Evolutionary conservation across 1,140 invertebrate species (phyloP).

Genomic region (Bombus polaris): DNA sequence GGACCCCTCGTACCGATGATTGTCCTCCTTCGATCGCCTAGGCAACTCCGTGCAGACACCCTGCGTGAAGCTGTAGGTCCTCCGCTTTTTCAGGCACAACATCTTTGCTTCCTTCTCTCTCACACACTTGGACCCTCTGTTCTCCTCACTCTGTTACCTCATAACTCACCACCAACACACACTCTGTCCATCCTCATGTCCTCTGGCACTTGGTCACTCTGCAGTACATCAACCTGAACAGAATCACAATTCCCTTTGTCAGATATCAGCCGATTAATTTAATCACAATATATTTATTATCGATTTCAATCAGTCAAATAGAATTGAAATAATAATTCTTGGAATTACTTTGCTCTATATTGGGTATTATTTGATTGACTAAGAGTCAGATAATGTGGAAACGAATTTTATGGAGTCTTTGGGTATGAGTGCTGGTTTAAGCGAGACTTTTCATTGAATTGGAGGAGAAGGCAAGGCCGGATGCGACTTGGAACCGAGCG

Average conservation of each 20-base stretch:
- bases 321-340: background rate
- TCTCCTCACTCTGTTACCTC: constrained; percentile 18
- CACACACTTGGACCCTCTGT: background rate
- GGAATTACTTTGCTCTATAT: background rate
- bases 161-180: constrained; percentile 22
- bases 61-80: constrained; percentile 76
- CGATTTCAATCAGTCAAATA: too few species aligned
- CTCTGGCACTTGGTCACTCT: background rate
- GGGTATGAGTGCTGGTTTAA: background rate
- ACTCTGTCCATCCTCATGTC: constrained; percentile 5
- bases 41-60: constrained; percentile 65
- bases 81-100: constrained; percentile 75
- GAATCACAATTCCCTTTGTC: background rate
- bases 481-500: constrained; percentile 24
- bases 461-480: background rate
- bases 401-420: background rate
- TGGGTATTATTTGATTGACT: background rate
- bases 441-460: background rate
- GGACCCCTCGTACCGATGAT: constrained; percentile 64
- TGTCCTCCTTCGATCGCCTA: constrained; percentile 62
- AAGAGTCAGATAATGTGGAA: background rate
- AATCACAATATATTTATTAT: background rate
- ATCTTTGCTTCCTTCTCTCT: constrained; percentile 55
- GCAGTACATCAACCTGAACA: constrained; percentile 8
- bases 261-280: background rate